Evolutionary conservation across 2,888 invertebrate species (phyloP).

Genomic region (Crocallis elinguaria): DNA sequence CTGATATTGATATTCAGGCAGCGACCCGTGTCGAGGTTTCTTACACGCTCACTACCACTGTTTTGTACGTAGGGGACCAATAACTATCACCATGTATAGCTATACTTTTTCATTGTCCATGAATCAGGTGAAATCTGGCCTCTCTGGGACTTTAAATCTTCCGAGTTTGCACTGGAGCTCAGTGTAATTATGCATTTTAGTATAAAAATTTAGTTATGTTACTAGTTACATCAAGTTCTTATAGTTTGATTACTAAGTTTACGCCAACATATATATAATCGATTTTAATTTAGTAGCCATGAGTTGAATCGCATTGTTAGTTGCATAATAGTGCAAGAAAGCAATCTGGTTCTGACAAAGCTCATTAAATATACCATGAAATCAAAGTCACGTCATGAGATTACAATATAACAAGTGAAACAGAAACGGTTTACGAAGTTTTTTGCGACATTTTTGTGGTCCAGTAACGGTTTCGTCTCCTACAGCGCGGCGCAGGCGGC

Average conservation of each 20-base stretch:
- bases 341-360: constrained; percentile 52
- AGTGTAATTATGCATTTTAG: too few species aligned
- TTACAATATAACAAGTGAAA: constrained; percentile 75
- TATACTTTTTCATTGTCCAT: constrained; percentile 26
- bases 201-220: not conserved
- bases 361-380: constrained; percentile 67
- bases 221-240: not conserved
- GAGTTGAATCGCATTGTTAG: constrained; percentile 58
- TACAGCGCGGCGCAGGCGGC: constrained; percentile 47
- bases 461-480: constrained; percentile 71
- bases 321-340: constrained; percentile 65
- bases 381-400: constrained; percentile 73
- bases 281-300: constrained; percentile 26
- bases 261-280: not conserved
- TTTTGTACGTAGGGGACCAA: constrained; percentile 63
- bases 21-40: constrained; percentile 69
- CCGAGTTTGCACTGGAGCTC: not conserved
- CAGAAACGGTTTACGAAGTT: constrained; percentile 74
- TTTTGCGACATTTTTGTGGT: constrained; percentile 75
- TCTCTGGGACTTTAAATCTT: constrained; percentile 10
- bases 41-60: constrained; percentile 64
- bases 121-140: constrained; percentile 16
- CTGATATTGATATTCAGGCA: constrained; percentile 80
- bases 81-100: constrained; percentile 53
- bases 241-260: not conserved